A percentile compares a stretch with the other conserved stretches of the same genome.
Conservation (phyloP, 2,797 vertebrate species). For the Paratrypauchen microcephalus region DNA sequence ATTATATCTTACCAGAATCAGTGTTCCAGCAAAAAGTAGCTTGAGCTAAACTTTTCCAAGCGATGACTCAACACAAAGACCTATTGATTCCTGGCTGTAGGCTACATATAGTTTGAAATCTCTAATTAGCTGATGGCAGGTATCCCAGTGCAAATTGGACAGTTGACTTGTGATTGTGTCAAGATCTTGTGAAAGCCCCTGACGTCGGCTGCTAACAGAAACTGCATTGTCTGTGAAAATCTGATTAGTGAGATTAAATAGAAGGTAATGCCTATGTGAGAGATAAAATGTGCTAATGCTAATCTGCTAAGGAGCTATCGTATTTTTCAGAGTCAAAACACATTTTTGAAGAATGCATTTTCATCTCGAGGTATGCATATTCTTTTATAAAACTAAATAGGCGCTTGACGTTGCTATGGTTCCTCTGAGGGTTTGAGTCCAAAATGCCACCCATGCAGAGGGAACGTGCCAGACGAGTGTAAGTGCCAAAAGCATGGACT, state of each 20-base stretch:
- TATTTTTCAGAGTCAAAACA: constrained; percentile 21
- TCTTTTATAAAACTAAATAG: constrained; percentile 2
- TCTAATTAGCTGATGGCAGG: constrained; percentile 69
- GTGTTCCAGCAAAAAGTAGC: constrained; percentile 20
- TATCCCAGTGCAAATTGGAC: constrained; percentile 68
- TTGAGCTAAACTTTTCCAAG: constrained; percentile 50
- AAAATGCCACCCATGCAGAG: constrained; percentile 27
- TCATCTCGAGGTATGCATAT: constrained; percentile 14
- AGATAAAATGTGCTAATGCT: constrained; percentile 42
- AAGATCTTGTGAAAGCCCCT: constrained; percentile 59
- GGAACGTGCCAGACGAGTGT: constrained; percentile 12
- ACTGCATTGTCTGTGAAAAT: constrained; percentile 52
- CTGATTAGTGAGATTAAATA: constrained; percentile 62
- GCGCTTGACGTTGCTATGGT: constrained; percentile 3
- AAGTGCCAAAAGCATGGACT: constrained; percentile 9
- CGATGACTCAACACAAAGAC: constrained; percentile 61
- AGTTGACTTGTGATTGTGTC: constrained; percentile 61
- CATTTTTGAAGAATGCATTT: neutral
- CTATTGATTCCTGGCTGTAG: constrained; percentile 62
- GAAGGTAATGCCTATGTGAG: constrained; percentile 23
- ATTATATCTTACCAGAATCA: constrained; percentile 24
- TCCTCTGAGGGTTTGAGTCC: neutral
- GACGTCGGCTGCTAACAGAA: constrained; percentile 47
- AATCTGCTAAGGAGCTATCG: constrained; percentile 50
- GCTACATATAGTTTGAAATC: constrained; percentile 61